A percentile compares a stretch with the other conserved stretches of the same genome.
phyloP scores from a whole-genome alignment of 2,888 invertebrate genomes.

The Lasioglossum figueresi region DNA sequence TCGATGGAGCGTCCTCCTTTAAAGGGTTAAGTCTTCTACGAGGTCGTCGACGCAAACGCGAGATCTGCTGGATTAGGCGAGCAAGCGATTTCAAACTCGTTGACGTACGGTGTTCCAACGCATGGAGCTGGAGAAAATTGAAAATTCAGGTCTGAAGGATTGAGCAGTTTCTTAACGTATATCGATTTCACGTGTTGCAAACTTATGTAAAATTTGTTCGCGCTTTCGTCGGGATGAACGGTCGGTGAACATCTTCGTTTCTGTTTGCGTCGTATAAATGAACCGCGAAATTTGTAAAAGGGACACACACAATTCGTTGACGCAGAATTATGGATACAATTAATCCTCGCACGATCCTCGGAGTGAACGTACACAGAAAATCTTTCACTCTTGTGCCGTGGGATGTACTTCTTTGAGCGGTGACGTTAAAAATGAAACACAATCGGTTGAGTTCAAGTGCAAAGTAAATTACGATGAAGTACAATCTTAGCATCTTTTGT shows the following conservation, averaged over 20 bases:
- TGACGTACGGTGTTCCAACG: not conserved
- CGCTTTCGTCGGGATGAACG: not conserved
- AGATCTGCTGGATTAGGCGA: constrained; percentile 40
- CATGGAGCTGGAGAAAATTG: not conserved
- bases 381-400: not conserved
- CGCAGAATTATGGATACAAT: not conserved
- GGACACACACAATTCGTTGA: not conserved
- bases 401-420: not conserved
- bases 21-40: constrained; percentile 22
- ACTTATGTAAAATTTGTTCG: not conserved
- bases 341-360: not conserved
- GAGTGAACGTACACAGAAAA: not conserved
- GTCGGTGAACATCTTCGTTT: not conserved
- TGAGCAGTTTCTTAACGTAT: not conserved
- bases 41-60: constrained; percentile 11
- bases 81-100: not conserved
- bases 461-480: not conserved
- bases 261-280: not conserved
- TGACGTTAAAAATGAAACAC: not conserved
- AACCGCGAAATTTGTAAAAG: not conserved
- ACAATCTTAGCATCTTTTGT: no score
- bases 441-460: not conserved
- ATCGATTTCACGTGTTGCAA: not conserved
- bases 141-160: not conserved
- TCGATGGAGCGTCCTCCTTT: no score